Conservation (phyloP, 1,140 invertebrate genomes). For the Cotesia typhae region DNA sequence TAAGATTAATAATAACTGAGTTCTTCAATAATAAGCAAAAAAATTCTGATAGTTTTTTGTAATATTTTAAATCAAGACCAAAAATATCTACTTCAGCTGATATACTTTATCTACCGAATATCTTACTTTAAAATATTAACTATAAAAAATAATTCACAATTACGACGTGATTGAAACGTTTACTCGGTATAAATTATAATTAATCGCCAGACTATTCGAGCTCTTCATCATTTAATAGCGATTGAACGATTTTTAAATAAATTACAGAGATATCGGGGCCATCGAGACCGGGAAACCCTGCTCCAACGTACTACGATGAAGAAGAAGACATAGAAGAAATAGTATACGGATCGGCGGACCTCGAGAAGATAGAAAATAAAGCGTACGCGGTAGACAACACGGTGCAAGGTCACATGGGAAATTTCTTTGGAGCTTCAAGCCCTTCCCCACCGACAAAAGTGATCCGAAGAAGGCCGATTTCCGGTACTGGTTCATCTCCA, state of each 20-base stretch:
- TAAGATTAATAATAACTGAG: too few species aligned
- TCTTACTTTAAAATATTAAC: too few species aligned
- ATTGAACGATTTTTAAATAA: neutral
- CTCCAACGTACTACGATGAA: conserved; percentile 35
- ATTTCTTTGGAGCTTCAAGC: conserved; percentile 38
- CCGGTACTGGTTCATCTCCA: conserved; percentile 34
- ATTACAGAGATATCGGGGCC: conserved; percentile 51
- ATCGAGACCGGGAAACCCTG: conserved; percentile 39
- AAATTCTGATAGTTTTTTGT: too few species aligned
- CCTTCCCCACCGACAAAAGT: conserved; percentile 45
- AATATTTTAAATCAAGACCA: too few species aligned
- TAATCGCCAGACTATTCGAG: too few species aligned
- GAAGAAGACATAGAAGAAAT: conserved; percentile 44
- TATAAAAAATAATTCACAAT: too few species aligned
- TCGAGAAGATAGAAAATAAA: conserved; percentile 50
- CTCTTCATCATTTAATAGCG: too few species aligned
- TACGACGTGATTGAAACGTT: neutral
- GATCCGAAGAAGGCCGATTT: conserved; percentile 43
- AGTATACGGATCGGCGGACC: conserved; percentile 46
- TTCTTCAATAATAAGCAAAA: too few species aligned
- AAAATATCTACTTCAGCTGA: too few species aligned
- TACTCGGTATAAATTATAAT: too few species aligned
- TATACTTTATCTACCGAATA: too few species aligned
- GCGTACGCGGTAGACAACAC: conserved; percentile 47
- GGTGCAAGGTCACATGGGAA: conserved; percentile 44